Evolutionary conservation across 2,888 invertebrate species (phyloP), one percentile per base, ranked within the genome.

Genomic region (Oxyteleia sp.): DNA sequence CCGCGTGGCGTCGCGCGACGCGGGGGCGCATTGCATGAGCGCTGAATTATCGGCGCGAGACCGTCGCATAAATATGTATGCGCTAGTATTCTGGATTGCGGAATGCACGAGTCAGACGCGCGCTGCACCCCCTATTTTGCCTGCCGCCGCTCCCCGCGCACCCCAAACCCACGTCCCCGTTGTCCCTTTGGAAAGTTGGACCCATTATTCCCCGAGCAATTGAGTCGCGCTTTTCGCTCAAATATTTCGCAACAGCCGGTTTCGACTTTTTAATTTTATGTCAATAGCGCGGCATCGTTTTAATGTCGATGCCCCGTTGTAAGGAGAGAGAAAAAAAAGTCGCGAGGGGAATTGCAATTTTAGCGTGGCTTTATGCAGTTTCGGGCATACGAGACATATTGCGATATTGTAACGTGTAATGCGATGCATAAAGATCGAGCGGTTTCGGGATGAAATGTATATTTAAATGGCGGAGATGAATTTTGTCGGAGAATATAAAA

Each of bases 61-160:
- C 87, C 88, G 88, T 87, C 72, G 87, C 89, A 91, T 90, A 90
- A 91, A 91, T 91, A 91, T 91, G 89, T 89, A 91, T 91, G 90
- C 87, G 63, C 85, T 85, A 85, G 88, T 89, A 91, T 90, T 90
- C 86, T 86, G 87, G 89, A 89, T 90, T 89, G 89, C 88, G 89
- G 89, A 89, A 91, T 91, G 88, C 88, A 87, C 87, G 86, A 86
- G 85, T 85, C 85, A 83, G 74, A 85, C 86, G 86, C 87, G 85
- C 85, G 84, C 74, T 16, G 74, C 71, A 57, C 79, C 59, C 71
- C 32, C 78, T 74, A 47, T 63, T 69, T 84, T 64, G 66, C 57
- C 53, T 72, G 45, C 76, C 61, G 51, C 13, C 59, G 8, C 47
- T 57, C 49, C 32, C 35, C n/a, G 16, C 63, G 45, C 20, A 20